A percentile compares a stretch with the other conserved stretches of the same genome.
Evolutionary conservation across 2,113 vertebrate genomes (phyloP).

Genomic region (Zeus faber): DNA sequence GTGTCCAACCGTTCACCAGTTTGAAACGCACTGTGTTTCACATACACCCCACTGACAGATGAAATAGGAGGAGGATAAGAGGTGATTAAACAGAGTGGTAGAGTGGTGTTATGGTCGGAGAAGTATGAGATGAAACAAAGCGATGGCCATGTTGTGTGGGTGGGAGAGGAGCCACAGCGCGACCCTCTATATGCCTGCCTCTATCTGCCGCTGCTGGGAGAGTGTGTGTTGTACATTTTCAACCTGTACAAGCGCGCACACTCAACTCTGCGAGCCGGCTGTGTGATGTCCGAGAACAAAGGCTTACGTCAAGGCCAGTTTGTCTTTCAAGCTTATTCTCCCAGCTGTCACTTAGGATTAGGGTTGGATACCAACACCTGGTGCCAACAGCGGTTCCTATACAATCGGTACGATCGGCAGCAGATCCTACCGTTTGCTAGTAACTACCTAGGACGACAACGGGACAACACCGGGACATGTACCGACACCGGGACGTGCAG

Average conservation of each 20-base stretch:
- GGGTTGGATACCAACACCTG: background rate
- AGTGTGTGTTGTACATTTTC: slow-evolving; percentile 15
- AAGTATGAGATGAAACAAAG: slow-evolving; percentile 23
- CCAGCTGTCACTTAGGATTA: slow-evolving; percentile 17
- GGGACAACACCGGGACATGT: no score
- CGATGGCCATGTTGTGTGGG: slow-evolving; percentile 22
- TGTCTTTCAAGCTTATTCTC: slow-evolving; percentile 21
- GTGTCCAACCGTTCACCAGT: slow-evolving; percentile 18
- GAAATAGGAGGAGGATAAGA: background rate
- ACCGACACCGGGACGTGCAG: no score
- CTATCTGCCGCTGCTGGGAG: slow-evolving; percentile 22
- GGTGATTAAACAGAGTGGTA: background rate
- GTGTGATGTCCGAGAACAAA: slow-evolving; percentile 45
- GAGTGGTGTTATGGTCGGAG: slow-evolving; percentile 3
- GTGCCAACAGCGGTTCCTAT: no score
- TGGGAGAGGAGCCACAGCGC: slow-evolving; percentile 20
- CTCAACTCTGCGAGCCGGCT: background rate
- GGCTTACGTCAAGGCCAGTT: slow-evolving; percentile 11
- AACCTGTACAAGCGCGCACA: background rate
- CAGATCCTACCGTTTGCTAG: no score
- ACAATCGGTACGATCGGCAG: no score
- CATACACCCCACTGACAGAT: slow-evolving; percentile 5
- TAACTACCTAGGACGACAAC: no score
- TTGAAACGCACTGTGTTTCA: slow-evolving; percentile 23
- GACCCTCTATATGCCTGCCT: background rate